Evolutionary conservation across 2,888 invertebrate species (phyloP).

Genomic region (Cheilosia impressa): DNA sequence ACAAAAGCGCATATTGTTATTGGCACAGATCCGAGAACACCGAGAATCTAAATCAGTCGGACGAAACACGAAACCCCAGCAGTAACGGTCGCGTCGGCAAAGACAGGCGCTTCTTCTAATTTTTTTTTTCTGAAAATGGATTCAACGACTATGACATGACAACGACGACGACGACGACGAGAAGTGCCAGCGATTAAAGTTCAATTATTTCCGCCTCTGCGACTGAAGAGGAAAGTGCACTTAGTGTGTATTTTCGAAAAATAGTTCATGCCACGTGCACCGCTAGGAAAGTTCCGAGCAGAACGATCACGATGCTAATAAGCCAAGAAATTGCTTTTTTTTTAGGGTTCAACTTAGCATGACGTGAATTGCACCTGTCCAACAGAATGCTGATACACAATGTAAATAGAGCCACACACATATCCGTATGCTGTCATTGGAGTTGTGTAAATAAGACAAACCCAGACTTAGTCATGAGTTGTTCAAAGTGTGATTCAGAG

Average conservation of each 20-base stretch:
- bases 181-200: conserved; percentile 58
- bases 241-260: conserved; percentile 40
- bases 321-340: conserved; percentile 8
- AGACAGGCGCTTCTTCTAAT: conserved; percentile 27
- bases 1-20: conserved; percentile 67
- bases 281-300: conserved; percentile 31
- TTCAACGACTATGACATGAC: conserved; percentile 29
- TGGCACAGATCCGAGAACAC: conserved; percentile 49
- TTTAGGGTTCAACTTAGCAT: background rate
- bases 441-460: conserved; percentile 22
- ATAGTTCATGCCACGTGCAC: conserved; percentile 54
- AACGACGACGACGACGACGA: conserved; percentile 12
- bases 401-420: background rate
- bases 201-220: conserved; percentile 69
- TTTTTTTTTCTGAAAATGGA: conserved; percentile 18
- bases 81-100: conserved; percentile 2
- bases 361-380: conserved; percentile 18
- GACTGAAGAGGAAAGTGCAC: conserved; percentile 54
- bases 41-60: conserved; percentile 52
- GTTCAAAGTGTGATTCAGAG: background rate
- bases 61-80: conserved; percentile 55
- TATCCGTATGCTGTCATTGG: too few relatives aligned
- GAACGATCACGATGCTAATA: conserved; percentile 17
- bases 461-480: background rate
- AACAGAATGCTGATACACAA: conserved; percentile 9